Evolutionary conservation across 2,888 invertebrate genomes (phyloP).

Genomic region (Cephus pulcher): DNA sequence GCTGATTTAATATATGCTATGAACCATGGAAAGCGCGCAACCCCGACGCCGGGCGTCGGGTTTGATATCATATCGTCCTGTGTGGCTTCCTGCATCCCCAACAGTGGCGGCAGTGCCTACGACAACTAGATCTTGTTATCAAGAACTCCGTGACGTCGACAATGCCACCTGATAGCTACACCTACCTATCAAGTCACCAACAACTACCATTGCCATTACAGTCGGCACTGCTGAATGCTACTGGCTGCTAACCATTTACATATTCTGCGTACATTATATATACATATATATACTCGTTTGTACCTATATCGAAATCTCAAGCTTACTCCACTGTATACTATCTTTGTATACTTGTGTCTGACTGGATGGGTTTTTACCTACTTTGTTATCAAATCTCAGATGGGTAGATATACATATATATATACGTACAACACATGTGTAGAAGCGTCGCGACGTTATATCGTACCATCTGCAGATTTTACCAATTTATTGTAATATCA

Average conservation of each 20-base stretch:
- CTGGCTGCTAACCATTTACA: neutral
- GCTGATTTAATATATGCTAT: slow-evolving; percentile 33
- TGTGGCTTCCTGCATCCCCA: neutral
- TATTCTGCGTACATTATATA: neutral
- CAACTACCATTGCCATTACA: neutral
- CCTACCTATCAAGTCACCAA: neutral
- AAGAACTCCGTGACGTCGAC: neutral
- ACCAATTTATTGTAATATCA: neutral
- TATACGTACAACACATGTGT: neutral
- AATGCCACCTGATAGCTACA: neutral
- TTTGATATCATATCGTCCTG: neutral
- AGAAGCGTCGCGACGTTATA: neutral
- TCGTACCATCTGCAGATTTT: neutral
- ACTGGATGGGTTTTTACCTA: no score
- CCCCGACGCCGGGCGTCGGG: neutral
- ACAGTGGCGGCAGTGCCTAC: neutral
- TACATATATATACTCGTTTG: neutral
- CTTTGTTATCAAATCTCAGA: neutral
- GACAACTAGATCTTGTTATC: neutral
- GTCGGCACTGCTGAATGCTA: neutral
- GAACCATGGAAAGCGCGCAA: slow-evolving; percentile 6
- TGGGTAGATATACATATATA: no score
- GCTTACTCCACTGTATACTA: neutral
- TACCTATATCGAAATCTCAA: neutral
- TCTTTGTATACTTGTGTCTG: neutral